Percentiles rank a stretch among this genome's conserved stretches.
phyloP scores from a whole-genome alignment of 2,113 vertebrate genomes.

The Caloenas nicobarica region DNA sequence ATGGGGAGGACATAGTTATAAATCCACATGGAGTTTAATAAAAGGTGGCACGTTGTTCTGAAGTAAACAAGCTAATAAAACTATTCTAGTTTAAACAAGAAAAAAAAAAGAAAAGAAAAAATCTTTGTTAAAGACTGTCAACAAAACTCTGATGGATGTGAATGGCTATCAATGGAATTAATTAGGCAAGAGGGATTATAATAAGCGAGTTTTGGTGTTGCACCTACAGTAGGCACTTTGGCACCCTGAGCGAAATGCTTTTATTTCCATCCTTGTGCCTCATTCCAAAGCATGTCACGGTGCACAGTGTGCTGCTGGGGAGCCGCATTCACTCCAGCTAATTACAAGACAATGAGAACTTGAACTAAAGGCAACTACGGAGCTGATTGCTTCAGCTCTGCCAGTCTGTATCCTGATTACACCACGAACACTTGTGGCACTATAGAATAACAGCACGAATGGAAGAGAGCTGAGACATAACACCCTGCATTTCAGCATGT shows the following conservation, averaged over 20 bases:
- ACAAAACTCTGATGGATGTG: conserved; percentile 60
- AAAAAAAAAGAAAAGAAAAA: not conserved
- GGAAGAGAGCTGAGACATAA: not conserved
- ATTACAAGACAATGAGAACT: conserved; percentile 68
- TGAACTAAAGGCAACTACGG: conserved; percentile 41
- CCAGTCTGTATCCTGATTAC: conserved; percentile 16
- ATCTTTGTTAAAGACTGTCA: conserved; percentile 69
- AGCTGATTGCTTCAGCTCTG: conserved; percentile 56
- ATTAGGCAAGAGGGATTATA: conserved; percentile 71
- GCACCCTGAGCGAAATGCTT: conserved; percentile 37
- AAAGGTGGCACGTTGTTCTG: conserved; percentile 71
- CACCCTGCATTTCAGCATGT: not conserved
- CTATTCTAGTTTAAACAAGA: conserved; percentile 52
- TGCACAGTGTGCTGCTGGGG: conserved; percentile 45
- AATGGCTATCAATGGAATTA: conserved; percentile 73
- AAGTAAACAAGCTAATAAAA: conserved; percentile 79
- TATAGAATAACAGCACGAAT: not conserved
- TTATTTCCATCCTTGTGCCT: conserved; percentile 40
- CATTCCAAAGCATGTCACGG: conserved; percentile 45
- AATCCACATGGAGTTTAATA: conserved; percentile 82
- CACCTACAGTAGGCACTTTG: conserved; percentile 61
- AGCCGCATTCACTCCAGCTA: conserved; percentile 60
- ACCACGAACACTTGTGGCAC: conserved; percentile 21
- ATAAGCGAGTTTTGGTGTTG: conserved; percentile 58
- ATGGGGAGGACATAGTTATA: conserved; percentile 72